A percentile compares a stretch with the other conserved stretches of the same genome.
These are phyloP conservation scores for Moxostoma hubbsi DNA, from an alignment of 2,797 vertebrate species.

Conservation along the genomic window DNA sequence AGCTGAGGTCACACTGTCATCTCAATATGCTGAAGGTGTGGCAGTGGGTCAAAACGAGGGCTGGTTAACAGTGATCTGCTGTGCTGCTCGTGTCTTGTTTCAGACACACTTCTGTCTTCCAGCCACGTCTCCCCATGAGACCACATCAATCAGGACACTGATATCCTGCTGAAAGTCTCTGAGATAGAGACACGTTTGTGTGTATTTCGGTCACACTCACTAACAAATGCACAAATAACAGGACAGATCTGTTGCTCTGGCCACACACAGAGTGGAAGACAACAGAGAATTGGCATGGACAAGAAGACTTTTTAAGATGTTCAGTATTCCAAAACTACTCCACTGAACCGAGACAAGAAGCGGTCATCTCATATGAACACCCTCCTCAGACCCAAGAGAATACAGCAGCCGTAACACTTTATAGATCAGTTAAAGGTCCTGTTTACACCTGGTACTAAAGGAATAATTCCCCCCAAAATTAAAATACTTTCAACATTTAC, in stretches of 20 bases:
- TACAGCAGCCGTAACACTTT: too few relatives aligned
- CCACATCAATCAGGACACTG: constrained; percentile 27
- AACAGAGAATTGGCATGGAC: not conserved
- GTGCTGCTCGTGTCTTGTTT: constrained; percentile 17
- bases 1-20: constrained; percentile 30
- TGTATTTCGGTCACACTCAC: constrained; percentile 37
- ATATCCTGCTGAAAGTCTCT: constrained; percentile 49
- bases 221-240: constrained; percentile 15
- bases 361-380: too few relatives aligned
- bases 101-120: not conserved
- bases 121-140: constrained; percentile 5
- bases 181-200: not conserved
- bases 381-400: too few relatives aligned
- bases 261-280: not conserved
- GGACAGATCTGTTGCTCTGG: not conserved
- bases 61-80: constrained; percentile 13
- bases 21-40: constrained; percentile 37
- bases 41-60: constrained; percentile 22
- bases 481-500: too few relatives aligned
- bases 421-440: too few relatives aligned
- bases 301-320: constrained; percentile 4
- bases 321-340: constrained; percentile 21
- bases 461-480: too few relatives aligned
- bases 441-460: too few relatives aligned
- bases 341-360: too few relatives aligned